These are phyloP conservation scores for Morpho achilles DNA, from an alignment of 2,888 invertebrate genomes.

Conservation along the genomic window DNA sequence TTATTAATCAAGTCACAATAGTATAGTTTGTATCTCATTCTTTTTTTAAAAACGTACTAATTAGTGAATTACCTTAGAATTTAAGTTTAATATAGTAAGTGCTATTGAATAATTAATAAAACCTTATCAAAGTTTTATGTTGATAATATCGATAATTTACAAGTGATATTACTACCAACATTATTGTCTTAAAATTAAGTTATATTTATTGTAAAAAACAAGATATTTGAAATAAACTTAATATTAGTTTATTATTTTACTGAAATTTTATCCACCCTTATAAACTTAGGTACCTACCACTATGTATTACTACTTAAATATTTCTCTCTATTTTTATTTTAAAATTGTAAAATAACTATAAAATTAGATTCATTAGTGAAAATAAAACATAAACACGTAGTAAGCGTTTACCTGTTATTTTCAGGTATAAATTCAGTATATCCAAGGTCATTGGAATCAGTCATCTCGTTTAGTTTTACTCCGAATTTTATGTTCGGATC, in stretches of 20 bases:
- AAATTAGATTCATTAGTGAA: background rate
- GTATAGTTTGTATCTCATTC: no score
- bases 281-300: no score
- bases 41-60: no score
- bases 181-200: constrained; percentile 5
- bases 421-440: constrained; percentile 41
- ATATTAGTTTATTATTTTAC: background rate
- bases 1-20: no score
- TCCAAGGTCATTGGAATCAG: constrained; percentile 39
- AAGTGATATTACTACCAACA: constrained; percentile 16
- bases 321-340: no score
- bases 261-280: background rate
- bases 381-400: constrained; percentile 13
- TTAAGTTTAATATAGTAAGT: no score
- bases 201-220: constrained; percentile 17
- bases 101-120: no score
- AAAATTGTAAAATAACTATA: background rate
- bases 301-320: no score
- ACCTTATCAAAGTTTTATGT: no score
- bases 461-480: constrained; percentile 26
- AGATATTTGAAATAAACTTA: background rate
- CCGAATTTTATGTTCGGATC: no score
- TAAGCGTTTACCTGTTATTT: constrained; percentile 34
- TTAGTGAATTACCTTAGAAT: no score
- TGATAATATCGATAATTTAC: background rate